Base-by-base conservation (phyloP, 1,140 invertebrate genomes). In the Meloidogyne chitwoodi region DNA sequence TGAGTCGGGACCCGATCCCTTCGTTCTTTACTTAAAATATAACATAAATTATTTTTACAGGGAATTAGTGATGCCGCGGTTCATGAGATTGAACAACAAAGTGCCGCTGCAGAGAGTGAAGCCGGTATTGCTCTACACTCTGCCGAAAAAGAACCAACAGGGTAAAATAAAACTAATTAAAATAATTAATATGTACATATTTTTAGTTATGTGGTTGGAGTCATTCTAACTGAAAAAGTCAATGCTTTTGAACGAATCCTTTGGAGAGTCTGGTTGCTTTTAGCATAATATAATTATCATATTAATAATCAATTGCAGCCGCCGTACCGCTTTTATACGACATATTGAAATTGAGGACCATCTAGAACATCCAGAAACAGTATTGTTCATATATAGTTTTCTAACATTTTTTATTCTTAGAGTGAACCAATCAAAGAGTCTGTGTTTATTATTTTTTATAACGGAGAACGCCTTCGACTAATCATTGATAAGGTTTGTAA, bases 401-500 rank as follows among this genome's bases (percentile, higher is more conserved):
- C 24, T 66, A n/a, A n/a, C n/a, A 75, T 22, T 24, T 22, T 77
- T 79, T 24, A 78, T 70, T 38, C 72, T 66, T 72, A 87, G 87
- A 88, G 88, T 24, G 88, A 89, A 56, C 80, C 82, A 71, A 87
- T 89, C 11, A 81, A 85, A 67, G 89, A 89, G 79, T 87, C 87
- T 1, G 88, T 89, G 4, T 89, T 89, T 77, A 89, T 89, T 65
- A 83, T 89, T 62, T 89, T 89, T 75, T 88, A 89, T 74, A 88
- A 89, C 82, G 88, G 88, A 76, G 48, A 56, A n/a, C 48, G 48
- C 6, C 48, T 56, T n/a, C 48, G 48, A 1, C n/a, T 31, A 56
- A 56, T 56, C 48, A 56, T 56, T n/a, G 48, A 56, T 5, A 56
- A 56, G 48, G 48, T 56, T 16, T n/a, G 34, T n/a, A 14, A n/a